Conservation (phyloP, 2,797 vertebrate species). For the Sebastes cheni region DNA sequence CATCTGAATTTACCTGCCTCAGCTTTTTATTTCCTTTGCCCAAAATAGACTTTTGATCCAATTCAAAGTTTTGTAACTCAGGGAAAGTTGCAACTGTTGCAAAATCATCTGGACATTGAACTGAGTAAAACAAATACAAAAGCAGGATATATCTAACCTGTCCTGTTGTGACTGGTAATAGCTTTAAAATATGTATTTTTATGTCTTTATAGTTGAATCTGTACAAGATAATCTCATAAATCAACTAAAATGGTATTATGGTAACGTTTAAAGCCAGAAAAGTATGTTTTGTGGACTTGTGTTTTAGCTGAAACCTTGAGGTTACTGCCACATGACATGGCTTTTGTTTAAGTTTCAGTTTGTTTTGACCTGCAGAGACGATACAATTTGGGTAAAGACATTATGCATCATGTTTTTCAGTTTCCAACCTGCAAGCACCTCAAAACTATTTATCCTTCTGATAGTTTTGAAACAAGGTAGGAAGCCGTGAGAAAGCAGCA, state of each 20-base stretch:
- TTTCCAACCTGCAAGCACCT: background rate
- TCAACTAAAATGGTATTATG: background rate
- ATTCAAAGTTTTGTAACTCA: slow-evolving; percentile 15
- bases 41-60: background rate
- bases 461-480: background rate
- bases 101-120: background rate
- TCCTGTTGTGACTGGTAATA: background rate
- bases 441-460: background rate
- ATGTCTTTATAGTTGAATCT: background rate
- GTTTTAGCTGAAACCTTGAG: background rate
- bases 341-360: background rate
- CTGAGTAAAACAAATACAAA: background rate
- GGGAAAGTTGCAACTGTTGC: slow-evolving; percentile 12
- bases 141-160: background rate
- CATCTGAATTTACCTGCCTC: background rate
- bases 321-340: background rate
- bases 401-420: background rate
- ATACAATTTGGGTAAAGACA: background rate
- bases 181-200: background rate
- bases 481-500: slow-evolving; percentile 55
- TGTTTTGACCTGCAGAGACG: background rate
- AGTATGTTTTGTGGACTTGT: background rate
- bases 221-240: background rate
- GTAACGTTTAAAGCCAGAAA: background rate
- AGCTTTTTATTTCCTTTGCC: background rate